Evolutionary conservation across 1,140 invertebrate genomes (phyloP).

Genomic region (Micrasema minimum): DNA sequence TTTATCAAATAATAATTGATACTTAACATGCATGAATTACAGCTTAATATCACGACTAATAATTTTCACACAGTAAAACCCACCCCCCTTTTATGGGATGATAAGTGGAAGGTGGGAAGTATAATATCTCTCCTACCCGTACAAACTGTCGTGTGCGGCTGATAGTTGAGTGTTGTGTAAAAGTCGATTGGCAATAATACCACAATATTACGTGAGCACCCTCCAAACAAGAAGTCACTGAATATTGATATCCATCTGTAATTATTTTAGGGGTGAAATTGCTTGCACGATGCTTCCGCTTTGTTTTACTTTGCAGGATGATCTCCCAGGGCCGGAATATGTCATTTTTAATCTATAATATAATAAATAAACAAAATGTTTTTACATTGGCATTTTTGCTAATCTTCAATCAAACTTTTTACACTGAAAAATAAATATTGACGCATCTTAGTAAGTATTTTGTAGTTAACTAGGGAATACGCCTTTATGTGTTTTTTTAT

Average conservation of each 20-base stretch:
- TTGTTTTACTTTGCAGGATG: conserved; percentile 45
- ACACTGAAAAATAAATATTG: too few relatives aligned
- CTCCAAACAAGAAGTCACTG: conserved; percentile 40
- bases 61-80: conserved; percentile 34
- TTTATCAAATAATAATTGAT: too few relatives aligned
- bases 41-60: too few relatives aligned
- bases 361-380: too few relatives aligned
- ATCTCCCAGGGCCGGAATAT: conserved; percentile 13
- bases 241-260: conserved; percentile 54
- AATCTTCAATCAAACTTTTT: too few relatives aligned
- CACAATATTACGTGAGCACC: conserved; percentile 43
- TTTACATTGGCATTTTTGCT: too few relatives aligned
- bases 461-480: too few relatives aligned
- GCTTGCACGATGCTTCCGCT: conserved; percentile 40
- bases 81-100: conserved; percentile 2
- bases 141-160: conserved; percentile 20
- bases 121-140: too few relatives aligned
- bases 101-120: conserved; percentile 1
- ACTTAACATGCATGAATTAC: too few relatives aligned
- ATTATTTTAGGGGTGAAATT: conserved; percentile 51
- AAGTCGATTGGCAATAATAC: conserved; percentile 48
- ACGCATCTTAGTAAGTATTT: too few relatives aligned
- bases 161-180: conserved; percentile 29
- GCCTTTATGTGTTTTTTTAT: too few relatives aligned
- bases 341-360: too few relatives aligned